Evolutionary conservation across 2,113 vertebrate genomes (phyloP), one percentile per base, ranked within the genome.

Genomic region (Saimiri boliviensis): DNA sequence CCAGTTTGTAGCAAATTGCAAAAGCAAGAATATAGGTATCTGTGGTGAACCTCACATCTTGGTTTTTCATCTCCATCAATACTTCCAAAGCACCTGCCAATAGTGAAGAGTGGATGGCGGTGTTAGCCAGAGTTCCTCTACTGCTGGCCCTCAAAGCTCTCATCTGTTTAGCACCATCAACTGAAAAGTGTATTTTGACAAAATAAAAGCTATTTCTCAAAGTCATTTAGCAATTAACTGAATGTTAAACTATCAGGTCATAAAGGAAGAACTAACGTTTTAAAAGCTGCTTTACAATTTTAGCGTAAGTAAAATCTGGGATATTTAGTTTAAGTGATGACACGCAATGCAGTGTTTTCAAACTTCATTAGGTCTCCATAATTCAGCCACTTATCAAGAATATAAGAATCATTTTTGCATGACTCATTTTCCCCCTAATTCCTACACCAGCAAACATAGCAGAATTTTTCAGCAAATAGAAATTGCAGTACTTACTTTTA

Each of bases 1-100:
- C 99, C 99, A 99, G 87, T 98, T 99, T 99, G 98, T 99, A 99
- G 98, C 99, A 99, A 98, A 98, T 98, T 49, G 98, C 99, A 98
- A 97, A 98, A 40, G 99, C 99, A 96, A 99, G 98, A 0, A 97
- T 94, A n/a, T 99, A 98, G 21, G 99, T 99, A 86, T 99, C 99
- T 97, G 97, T 99, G 96, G 90, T 99, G 98, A 99, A 99, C 73
- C 92, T 93, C 92, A 99, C 92, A 71, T 97, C 97, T 97, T 99
- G 99, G 58, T 97, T 99, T 98, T 98, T 99, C 99, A 99, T 99
- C 97, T 99, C 98, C 63, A 97, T 63, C 20, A 99, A 92, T n/a
- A 99, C 98, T 82, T 99, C 98, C 96, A 99, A 94, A 42, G 99
- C 99, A 98, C 94, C 99, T 99, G 97, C 11, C 88, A 98, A 97